A percentile compares a stretch with the other conserved stretches of the same genome.
These are phyloP conservation scores for Nephila pilipes DNA, from an alignment of 1,140 invertebrate species.

Conservation along the genomic window DNA sequence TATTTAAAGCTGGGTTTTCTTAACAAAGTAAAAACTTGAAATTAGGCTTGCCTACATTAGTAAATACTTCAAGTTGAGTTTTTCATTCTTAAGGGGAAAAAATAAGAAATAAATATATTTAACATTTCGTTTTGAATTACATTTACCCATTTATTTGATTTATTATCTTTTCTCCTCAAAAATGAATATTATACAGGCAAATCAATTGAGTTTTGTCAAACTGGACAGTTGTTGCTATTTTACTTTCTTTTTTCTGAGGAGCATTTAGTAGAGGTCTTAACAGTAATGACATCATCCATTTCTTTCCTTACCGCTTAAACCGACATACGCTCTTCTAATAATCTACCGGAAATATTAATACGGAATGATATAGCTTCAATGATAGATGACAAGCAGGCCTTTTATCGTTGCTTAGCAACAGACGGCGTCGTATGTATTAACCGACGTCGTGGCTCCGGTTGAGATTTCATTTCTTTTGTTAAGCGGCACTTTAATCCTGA, in stretches of 20 bases:
- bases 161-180: not conserved
- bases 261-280: constrained; percentile 17
- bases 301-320: not conserved
- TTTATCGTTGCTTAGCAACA: constrained; percentile 68
- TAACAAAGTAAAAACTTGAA: too few relatives aligned
- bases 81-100: too few relatives aligned
- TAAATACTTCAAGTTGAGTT: too few relatives aligned
- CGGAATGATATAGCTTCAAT: constrained; percentile 54
- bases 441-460: constrained; percentile 48
- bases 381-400: constrained; percentile 54
- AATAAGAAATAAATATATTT: too few relatives aligned
- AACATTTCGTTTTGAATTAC: too few relatives aligned
- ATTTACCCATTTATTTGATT: constrained; percentile 7
- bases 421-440: constrained; percentile 58
- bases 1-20: too few relatives aligned
- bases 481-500: constrained; percentile 69
- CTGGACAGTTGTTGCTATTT: not conserved
- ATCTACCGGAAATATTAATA: constrained; percentile 68
- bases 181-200: not conserved
- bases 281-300: constrained; percentile 20
- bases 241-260: not conserved
- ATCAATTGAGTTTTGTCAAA: not conserved
- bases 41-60: too few relatives aligned
- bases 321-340: constrained; percentile 37
- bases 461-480: constrained; percentile 74